Evolutionary conservation across 1,140 invertebrate species (phyloP).

Genomic region (Palaemon carinicauda): DNA sequence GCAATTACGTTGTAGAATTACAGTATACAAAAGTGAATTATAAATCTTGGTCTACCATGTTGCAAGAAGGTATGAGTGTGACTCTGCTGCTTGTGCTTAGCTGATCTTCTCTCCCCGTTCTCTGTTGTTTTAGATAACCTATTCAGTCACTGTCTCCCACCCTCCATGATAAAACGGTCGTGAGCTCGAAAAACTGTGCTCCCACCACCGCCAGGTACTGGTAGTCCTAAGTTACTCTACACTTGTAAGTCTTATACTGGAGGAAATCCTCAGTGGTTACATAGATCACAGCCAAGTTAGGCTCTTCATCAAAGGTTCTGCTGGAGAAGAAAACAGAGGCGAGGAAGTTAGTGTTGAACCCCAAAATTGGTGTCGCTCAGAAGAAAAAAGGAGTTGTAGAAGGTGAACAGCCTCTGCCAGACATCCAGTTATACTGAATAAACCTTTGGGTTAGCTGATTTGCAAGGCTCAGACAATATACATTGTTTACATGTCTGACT

Average conservation of each 20-base stretch:
- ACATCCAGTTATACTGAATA: no score
- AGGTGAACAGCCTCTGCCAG: no score
- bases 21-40: conserved; percentile 34
- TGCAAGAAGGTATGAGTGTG: conserved; percentile 39
- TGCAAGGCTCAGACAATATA: no score
- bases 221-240: conserved; percentile 57
- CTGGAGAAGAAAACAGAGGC: no score
- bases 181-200: conserved; percentile 60
- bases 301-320: no score
- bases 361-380: no score
- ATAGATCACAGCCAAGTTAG: no score
- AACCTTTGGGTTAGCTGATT: no score
- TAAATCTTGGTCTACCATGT: conserved; percentile 34
- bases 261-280: no score
- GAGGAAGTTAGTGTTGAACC: no score
- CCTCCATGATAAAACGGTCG: conserved; percentile 60
- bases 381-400: no score
- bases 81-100: conserved; percentile 42
- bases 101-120: conserved; percentile 60
- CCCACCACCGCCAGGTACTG: conserved; percentile 59
- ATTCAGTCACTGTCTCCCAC: conserved; percentile 60
- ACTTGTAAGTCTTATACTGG: not conserved
- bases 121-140: conserved; percentile 61
- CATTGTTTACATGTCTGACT: no score
- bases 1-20: not conserved